Conservation (phyloP, 1,140 invertebrate species). For the Eriocheir sinensis region DNA sequence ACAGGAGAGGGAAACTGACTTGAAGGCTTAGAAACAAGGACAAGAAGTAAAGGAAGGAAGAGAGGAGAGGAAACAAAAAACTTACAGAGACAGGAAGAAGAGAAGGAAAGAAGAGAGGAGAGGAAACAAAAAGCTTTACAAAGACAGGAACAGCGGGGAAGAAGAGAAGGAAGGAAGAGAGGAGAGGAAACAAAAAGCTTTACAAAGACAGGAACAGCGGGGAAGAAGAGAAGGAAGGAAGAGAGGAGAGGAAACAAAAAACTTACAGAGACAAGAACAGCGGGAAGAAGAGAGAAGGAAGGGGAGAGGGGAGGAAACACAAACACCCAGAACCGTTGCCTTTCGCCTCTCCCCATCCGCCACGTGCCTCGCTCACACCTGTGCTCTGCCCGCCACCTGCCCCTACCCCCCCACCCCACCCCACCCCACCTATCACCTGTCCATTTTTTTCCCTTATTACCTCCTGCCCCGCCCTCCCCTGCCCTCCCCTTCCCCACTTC, state of each 20-base stretch:
- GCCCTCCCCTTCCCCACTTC: neutral
- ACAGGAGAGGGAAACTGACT: no score
- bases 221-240: no score
- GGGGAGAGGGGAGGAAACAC: neutral
- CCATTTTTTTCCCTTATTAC: neutral
- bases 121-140: neutral
- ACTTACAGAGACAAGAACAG: neutral
- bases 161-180: no score
- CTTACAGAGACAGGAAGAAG: no score
- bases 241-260: no score
- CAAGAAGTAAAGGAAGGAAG: no score
- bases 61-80: no score
- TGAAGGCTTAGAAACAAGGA: no score
- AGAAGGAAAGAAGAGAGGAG: neutral
- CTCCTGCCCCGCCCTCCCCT: neutral
- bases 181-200: neutral
- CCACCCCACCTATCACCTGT: neutral
- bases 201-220: no score
- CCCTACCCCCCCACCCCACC: neutral
- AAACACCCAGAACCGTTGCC: neutral
- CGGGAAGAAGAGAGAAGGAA: neutral
- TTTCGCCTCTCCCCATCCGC: neutral
- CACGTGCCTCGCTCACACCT: neutral
- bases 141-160: no score
- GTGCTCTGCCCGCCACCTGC: neutral